Conservation (phyloP, 2,888 invertebrate genomes). For the Cephus pulcher region DNA sequence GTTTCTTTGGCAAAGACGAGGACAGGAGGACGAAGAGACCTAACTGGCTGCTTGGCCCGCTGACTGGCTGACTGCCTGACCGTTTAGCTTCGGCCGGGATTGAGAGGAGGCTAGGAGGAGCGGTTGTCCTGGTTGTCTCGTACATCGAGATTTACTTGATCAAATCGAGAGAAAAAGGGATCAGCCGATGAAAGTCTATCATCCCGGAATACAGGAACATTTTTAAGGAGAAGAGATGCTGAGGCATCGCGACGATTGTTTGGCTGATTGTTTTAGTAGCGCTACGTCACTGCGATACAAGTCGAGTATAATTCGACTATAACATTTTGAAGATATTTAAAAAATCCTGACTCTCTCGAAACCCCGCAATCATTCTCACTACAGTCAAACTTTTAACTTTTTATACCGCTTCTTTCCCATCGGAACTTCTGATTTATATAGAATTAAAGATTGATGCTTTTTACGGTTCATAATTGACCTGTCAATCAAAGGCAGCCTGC, state of each 20-base stretch:
- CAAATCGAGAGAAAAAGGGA: too few relatives aligned
- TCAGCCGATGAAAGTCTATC: too few relatives aligned
- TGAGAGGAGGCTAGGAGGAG: background rate
- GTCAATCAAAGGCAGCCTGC: background rate
- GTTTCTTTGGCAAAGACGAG: constrained; percentile 5
- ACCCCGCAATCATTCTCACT: background rate
- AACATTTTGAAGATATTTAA: background rate
- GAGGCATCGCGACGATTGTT: too few relatives aligned
- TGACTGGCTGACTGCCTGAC: background rate
- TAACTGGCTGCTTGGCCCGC: background rate
- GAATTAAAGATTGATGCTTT: constrained; percentile 1
- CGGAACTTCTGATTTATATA: background rate
- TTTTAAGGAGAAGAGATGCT: too few relatives aligned
- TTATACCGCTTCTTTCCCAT: background rate
- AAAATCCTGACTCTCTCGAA: background rate
- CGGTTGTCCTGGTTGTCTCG: background rate
- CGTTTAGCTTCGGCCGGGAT: too few relatives aligned
- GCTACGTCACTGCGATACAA: too few relatives aligned
- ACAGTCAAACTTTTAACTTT: background rate
- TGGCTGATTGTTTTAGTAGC: too few relatives aligned
- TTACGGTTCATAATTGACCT: constrained; percentile 4
- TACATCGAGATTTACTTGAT: too few relatives aligned
- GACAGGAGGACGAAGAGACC: background rate
- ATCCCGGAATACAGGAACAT: too few relatives aligned
- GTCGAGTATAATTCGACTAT: too few relatives aligned